These are phyloP conservation scores for Drosophila murphyi DNA, from an alignment of 1,140 invertebrate species.

Conservation along the genomic window DNA sequence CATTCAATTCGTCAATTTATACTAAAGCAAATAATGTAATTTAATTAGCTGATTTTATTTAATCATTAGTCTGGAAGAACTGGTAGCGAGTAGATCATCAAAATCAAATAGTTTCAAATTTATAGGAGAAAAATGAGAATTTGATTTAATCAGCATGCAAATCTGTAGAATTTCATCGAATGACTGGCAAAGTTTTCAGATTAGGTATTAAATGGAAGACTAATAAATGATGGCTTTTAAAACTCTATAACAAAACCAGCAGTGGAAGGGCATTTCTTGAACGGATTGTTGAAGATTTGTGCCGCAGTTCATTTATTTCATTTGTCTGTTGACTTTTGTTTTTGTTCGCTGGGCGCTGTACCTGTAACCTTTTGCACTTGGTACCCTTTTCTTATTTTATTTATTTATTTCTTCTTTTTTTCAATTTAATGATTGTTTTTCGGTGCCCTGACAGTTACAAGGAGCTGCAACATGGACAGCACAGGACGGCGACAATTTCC, in stretches of 20 bases:
- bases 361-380: conserved; percentile 84
- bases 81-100: too few relatives aligned
- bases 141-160: too few relatives aligned
- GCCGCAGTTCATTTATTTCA: conserved; percentile 54
- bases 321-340: conserved; percentile 44
- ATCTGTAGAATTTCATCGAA: too few relatives aligned
- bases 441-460: conserved; percentile 69
- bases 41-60: too few relatives aligned
- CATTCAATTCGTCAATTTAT: too few relatives aligned
- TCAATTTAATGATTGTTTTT: conserved; percentile 82
- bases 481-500: conserved; percentile 44
- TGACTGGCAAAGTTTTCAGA: too few relatives aligned
- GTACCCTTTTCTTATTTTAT: conserved; percentile 68
- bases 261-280: conserved; percentile 18
- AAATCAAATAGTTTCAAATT: too few relatives aligned
- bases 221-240: too few relatives aligned
- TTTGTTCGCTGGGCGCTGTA: conserved; percentile 53
- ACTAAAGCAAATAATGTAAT: background rate
- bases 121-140: too few relatives aligned
- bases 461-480: conserved; percentile 45
- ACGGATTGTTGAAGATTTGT: background rate
- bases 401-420: conserved; percentile 46
- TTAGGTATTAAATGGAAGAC: too few relatives aligned
- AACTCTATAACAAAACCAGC: too few relatives aligned
- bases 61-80: too few relatives aligned